These are phyloP conservation scores for Festucalex cinctus DNA, from an alignment of 2,113 vertebrate species.

Conservation along the genomic window DNA sequence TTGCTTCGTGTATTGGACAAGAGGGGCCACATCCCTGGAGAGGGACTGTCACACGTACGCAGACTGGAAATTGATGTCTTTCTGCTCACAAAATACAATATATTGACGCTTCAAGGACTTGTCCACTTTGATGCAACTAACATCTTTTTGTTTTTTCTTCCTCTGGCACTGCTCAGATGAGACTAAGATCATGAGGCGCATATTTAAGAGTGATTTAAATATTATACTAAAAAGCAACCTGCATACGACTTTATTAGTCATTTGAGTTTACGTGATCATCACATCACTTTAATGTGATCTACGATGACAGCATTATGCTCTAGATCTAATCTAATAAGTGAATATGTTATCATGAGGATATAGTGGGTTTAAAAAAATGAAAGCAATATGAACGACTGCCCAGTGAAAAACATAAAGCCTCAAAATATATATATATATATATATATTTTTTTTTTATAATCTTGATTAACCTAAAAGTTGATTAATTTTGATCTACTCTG, in stretches of 20 bases:
- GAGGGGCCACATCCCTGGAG: slow-evolving; percentile 28
- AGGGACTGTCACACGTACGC: slow-evolving; percentile 8
- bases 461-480: too few relatives aligned
- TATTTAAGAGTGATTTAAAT: background rate
- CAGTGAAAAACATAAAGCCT: background rate
- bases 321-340: background rate
- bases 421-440: too few relatives aligned
- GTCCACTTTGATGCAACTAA: background rate
- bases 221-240: background rate
- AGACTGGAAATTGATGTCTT: slow-evolving; percentile 26
- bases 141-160: background rate
- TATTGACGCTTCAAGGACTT: slow-evolving; percentile 6
- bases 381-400: background rate
- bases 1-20: slow-evolving; percentile 34
- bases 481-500: too few relatives aligned
- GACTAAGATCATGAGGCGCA: background rate
- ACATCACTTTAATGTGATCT: background rate
- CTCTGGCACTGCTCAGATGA: background rate
- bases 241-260: background rate
- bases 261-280: background rate
- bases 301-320: background rate
- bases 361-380: background rate
- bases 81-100: slow-evolving; percentile 13
- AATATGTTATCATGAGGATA: background rate
- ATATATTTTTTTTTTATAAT: too few relatives aligned